phyloP scores from a whole-genome alignment of 1,140 invertebrate species.

The Pachypeltis micranthus region DNA sequence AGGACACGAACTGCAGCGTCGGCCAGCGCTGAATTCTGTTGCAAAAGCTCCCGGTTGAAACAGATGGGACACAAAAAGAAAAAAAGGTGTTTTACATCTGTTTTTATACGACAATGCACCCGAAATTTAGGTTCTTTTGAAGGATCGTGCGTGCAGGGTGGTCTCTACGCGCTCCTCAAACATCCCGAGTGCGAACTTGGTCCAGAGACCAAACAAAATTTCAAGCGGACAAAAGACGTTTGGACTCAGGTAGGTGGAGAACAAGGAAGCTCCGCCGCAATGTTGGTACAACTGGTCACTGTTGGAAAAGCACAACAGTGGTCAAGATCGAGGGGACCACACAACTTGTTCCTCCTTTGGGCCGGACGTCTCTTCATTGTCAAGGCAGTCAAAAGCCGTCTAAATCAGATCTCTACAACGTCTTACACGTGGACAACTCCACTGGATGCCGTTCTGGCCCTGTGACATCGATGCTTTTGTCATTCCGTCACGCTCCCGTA shows the following conservation, averaged over 20 bases:
- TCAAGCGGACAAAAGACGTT: not conserved
- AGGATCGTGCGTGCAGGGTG: not conserved
- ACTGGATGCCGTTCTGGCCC: too few species aligned
- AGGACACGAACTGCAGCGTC: conserved; percentile 2
- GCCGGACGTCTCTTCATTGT: not conserved
- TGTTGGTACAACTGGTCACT: not conserved
- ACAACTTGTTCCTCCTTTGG: not conserved
- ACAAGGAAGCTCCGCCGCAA: not conserved
- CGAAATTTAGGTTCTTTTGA: not conserved
- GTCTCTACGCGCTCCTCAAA: not conserved
- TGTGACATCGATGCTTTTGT: not conserved
- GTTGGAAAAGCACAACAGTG: not conserved
- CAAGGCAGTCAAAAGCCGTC: not conserved
- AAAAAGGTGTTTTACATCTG: conserved; percentile 2
- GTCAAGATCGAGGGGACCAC: conserved; percentile 1
- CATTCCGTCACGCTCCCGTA: too few species aligned
- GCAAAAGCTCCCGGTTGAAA: not conserved
- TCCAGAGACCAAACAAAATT: not conserved
- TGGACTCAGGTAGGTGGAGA: not conserved
- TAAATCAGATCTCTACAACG: conserved; percentile 5
- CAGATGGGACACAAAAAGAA: not conserved
- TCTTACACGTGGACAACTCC: conserved; percentile 7
- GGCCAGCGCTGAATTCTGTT: not conserved
- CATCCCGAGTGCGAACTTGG: not conserved
- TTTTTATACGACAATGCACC: not conserved